phyloP scores from a whole-genome alignment of 2,113 vertebrate genomes.

The Stigmatopora argus region DNA sequence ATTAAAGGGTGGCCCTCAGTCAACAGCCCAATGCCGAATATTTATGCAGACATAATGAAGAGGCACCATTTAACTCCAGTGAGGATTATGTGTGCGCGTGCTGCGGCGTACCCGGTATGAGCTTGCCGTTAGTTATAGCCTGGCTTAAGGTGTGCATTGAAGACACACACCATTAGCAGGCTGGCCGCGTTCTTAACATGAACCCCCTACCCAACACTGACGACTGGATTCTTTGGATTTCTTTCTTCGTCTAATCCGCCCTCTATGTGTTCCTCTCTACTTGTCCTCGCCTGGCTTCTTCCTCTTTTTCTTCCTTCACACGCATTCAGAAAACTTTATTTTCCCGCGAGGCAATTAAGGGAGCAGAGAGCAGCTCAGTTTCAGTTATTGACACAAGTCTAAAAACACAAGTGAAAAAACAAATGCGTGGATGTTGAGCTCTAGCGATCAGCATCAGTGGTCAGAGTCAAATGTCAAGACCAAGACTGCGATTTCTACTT shows the following conservation, averaged over 20 bases:
- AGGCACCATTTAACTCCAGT: slow-evolving; percentile 6
- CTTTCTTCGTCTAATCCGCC: slow-evolving; percentile 24
- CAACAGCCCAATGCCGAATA: slow-evolving; percentile 27
- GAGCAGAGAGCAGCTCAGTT: not conserved
- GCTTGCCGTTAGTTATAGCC: slow-evolving; percentile 30
- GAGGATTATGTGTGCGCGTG: slow-evolving; percentile 19
- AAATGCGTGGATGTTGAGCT: not conserved
- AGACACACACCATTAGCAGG: slow-evolving; percentile 41
- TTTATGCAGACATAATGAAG: slow-evolving; percentile 22
- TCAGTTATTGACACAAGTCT: not conserved
- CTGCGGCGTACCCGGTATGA: slow-evolving; percentile 15
- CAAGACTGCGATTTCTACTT: not conserved
- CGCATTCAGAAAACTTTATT: not conserved
- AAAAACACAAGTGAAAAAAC: not conserved
- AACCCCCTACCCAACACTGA: slow-evolving; percentile 31
- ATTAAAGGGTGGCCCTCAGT: slow-evolving; percentile 25
- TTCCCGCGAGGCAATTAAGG: not conserved
- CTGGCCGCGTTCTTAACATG: slow-evolving; percentile 38
- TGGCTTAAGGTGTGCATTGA: slow-evolving; percentile 40
- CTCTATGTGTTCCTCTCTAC: slow-evolving; percentile 9
- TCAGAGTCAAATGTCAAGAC: not conserved
- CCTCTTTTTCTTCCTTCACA: not conserved
- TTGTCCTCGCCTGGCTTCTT: not conserved
- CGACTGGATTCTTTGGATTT: slow-evolving; percentile 1
- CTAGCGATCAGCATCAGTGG: too few relatives aligned